phyloP scores from a whole-genome alignment of 2,888 invertebrate species.

The Melieria omissa region DNA sequence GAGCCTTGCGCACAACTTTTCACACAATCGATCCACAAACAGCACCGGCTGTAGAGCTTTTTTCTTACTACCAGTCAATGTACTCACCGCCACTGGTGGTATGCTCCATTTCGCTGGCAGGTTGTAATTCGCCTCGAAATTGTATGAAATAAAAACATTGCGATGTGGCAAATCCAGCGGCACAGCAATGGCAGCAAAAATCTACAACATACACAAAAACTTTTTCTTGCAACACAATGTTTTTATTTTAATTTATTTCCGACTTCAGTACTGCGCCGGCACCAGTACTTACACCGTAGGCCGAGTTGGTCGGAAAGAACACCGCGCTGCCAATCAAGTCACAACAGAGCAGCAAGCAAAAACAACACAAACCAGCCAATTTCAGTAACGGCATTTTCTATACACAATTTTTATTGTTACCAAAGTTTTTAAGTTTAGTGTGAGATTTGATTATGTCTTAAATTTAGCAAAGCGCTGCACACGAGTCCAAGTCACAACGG shows the following conservation, averaged over 20 bases:
- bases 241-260: not conserved
- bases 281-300: constrained; percentile 58
- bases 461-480: not conserved
- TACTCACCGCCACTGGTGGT: constrained; percentile 58
- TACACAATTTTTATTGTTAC: not conserved
- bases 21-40: too few relatives aligned
- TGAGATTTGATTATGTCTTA: not conserved
- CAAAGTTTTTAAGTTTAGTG: not conserved
- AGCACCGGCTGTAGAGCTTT: too few relatives aligned
- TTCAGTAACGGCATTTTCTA: constrained; percentile 1
- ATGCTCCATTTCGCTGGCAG: constrained; percentile 69
- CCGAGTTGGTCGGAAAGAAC: constrained; percentile 59
- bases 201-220: constrained; percentile 63
- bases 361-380: not conserved
- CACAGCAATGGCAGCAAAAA: constrained; percentile 78
- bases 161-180: constrained; percentile 77
- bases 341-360: not conserved
- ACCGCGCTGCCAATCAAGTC: constrained; percentile 40
- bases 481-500: constrained; percentile 13
- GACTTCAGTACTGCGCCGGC: not conserved
- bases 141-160: constrained; percentile 79
- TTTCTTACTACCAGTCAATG: too few relatives aligned
- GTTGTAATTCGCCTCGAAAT: constrained; percentile 78
- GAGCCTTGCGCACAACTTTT: too few relatives aligned
- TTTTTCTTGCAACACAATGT: not conserved